Evolutionary conservation across 2,797 vertebrate species (phyloP).

Genomic region (Protonibea diacanthus): DNA sequence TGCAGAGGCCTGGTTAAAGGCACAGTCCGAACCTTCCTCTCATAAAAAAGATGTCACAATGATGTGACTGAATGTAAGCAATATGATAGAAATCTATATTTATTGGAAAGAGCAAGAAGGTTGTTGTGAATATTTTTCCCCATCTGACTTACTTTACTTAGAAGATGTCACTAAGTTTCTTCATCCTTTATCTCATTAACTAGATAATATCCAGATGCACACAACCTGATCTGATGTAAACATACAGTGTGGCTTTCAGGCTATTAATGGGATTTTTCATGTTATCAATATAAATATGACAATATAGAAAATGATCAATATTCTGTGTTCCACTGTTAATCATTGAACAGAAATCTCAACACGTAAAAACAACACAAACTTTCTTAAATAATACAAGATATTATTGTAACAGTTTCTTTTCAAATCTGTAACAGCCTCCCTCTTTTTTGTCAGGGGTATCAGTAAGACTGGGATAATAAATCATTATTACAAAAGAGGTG

Average conservation of each 20-base stretch:
- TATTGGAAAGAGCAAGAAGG: background rate
- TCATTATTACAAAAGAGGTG: no score
- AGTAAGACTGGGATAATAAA: no score
- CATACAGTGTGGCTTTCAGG: background rate
- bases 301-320: background rate
- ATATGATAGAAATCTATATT: slow-evolving; percentile 8
- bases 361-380: no score
- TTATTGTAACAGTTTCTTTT: background rate
- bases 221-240: background rate
- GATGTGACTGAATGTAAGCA: slow-evolving; percentile 57
- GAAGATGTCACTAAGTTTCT: background rate
- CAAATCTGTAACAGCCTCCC: background rate
- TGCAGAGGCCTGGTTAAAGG: slow-evolving; percentile 97
- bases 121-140: background rate
- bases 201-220: background rate
- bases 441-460: no score
- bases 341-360: background rate
- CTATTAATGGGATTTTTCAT: background rate
- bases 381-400: background rate
- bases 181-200: background rate
- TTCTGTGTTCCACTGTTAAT: background rate
- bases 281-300: background rate
- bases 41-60: slow-evolving; percentile 71
- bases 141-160: background rate
- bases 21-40: slow-evolving; percentile 97